Evolutionary conservation across 2,797 vertebrate genomes (phyloP).

Genomic region (Hippopotamyrus pictus): DNA sequence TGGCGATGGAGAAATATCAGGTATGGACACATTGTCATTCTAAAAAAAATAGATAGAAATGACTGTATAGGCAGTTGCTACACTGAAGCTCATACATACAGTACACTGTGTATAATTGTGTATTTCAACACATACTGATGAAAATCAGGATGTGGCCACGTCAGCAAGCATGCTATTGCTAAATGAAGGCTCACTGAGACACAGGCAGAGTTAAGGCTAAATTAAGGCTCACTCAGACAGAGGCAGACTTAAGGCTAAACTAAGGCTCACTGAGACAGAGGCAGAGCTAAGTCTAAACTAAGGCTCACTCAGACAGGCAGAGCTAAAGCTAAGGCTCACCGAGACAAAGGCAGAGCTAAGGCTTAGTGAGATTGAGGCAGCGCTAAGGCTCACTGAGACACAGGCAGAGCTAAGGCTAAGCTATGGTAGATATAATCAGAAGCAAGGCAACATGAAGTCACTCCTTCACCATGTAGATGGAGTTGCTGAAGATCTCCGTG

Average conservation of each 20-base stretch:
- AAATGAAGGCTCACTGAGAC: not conserved
- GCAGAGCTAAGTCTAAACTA: not conserved
- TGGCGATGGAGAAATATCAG: conserved; percentile 67
- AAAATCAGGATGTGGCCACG: not conserved
- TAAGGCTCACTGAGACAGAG: not conserved
- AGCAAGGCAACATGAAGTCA: not conserved
- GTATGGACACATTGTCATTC: conserved; percentile 75
- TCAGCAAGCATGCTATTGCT: not conserved
- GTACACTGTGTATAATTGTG: not conserved
- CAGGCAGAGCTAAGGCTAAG: not conserved
- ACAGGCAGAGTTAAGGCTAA: not conserved
- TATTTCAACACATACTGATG: not conserved
- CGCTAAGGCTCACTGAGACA: not conserved
- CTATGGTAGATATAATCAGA: not conserved
- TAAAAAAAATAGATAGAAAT: conserved; percentile 35
- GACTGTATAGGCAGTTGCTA: not conserved
- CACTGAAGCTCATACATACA: not conserved
- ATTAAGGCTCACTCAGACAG: not conserved
- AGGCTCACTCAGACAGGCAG: not conserved
- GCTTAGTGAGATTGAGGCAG: too few species aligned
- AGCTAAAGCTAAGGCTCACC: not conserved
- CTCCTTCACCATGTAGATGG: conserved; percentile 75
- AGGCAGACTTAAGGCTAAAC: not conserved
- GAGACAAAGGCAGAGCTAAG: too few species aligned
- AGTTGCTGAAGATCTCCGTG: conserved; percentile 84